A percentile compares a stretch with the other conserved stretches of the same genome.
phyloP scores from a whole-genome alignment of 2,113 vertebrate species.

The Colaptes auratus region DNA sequence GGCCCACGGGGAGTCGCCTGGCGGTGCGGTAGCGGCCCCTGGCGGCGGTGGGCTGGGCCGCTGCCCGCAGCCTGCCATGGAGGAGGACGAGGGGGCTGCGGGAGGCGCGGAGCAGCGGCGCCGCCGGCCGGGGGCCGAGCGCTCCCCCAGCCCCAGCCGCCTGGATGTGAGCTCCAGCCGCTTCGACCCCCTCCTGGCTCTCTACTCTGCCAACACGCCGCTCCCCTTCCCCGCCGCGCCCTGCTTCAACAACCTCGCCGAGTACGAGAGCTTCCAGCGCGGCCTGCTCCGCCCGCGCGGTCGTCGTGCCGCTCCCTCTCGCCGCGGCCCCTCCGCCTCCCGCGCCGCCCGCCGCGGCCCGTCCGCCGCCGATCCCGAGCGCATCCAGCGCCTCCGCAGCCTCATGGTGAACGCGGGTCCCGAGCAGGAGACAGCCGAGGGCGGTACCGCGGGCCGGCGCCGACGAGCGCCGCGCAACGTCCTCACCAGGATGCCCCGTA shows the following conservation, averaged over 20 bases:
- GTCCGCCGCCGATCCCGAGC: constrained; percentile 76
- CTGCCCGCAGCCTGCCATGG: not conserved
- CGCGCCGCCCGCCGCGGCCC: constrained; percentile 43
- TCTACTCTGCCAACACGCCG: constrained; percentile 82
- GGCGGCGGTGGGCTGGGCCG: not conserved
- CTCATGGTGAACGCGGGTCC: constrained; percentile 81
- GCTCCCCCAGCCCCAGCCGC: constrained; percentile 64
- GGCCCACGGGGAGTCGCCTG: too few species aligned
- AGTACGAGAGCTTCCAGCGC: constrained; percentile 88
- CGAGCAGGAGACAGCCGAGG: constrained; percentile 61
- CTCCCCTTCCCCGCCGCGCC: constrained; percentile 86
- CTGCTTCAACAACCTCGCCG: constrained; percentile 92
- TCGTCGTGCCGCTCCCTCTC: constrained; percentile 42
- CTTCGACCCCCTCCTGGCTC: constrained; percentile 88
- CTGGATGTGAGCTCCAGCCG: constrained; percentile 85
- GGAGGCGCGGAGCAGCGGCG: constrained; percentile 70
- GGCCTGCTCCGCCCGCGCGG: constrained; percentile 76
- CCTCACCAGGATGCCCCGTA: constrained; percentile 92
- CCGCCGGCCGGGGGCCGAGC: not conserved
- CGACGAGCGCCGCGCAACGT: constrained; percentile 85
- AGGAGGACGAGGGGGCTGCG: constrained; percentile 70
- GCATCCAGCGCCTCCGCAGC: constrained; percentile 85
- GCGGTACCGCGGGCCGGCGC: constrained; percentile 29
- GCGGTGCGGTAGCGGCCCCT: not conserved
- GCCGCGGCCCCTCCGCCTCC: constrained; percentile 67